phyloP scores from a whole-genome alignment of 1,140 invertebrate species.

The Cherax destructor region DNA sequence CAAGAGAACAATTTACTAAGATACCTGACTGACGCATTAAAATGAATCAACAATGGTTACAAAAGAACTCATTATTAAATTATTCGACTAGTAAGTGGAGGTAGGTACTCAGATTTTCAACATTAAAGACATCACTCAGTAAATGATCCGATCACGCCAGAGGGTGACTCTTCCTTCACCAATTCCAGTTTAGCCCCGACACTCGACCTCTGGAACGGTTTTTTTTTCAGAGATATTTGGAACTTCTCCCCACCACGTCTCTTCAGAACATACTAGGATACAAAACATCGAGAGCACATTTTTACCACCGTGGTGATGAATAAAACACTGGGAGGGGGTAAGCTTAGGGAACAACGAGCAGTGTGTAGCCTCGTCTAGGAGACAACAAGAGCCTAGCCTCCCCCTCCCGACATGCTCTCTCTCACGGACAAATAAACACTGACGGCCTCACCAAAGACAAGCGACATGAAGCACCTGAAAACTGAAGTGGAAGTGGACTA shows the following conservation, averaged over 20 bases:
- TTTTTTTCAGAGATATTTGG: not conserved
- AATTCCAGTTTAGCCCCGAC: not conserved
- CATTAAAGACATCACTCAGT: not conserved
- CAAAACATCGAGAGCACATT: constrained; percentile 17
- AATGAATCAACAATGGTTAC: not conserved
- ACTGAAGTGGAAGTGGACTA: constrained; percentile 40
- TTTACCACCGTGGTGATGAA: not conserved
- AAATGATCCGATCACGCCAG: not conserved
- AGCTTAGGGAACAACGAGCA: not conserved
- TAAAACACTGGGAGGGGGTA: not conserved
- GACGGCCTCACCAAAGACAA: constrained; percentile 37
- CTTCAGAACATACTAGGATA: constrained; percentile 7
- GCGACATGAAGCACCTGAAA: constrained; percentile 50
- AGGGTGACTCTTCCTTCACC: not conserved
- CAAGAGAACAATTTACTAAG: not conserved
- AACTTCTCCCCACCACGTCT: not conserved
- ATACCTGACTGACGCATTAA: not conserved
- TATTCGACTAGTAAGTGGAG: constrained; percentile 7
- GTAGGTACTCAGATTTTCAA: not conserved
- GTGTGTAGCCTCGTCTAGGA: not conserved
- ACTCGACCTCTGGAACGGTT: not conserved
- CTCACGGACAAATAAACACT: not conserved
- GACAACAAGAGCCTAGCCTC: not conserved
- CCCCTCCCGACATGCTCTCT: not conserved
- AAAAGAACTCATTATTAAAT: constrained; percentile 3